Conservation (phyloP, 2,113 vertebrate genomes). For the Onychorhynchus coronatus region DNA sequence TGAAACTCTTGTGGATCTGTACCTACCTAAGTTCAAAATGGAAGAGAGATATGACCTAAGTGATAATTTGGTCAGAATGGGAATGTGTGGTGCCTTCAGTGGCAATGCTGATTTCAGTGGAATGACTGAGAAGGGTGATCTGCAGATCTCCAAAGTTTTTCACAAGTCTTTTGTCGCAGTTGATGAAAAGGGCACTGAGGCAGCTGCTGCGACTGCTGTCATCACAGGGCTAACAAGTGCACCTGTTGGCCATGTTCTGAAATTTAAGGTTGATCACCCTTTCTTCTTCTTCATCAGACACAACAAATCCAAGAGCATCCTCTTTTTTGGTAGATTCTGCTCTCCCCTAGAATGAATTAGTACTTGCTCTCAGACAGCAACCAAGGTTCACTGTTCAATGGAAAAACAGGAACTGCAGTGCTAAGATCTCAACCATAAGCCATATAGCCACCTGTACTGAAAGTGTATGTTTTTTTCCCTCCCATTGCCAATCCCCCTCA, state of each 20-base stretch:
- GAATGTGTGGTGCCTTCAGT: conserved; percentile 80
- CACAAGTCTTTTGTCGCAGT: conserved; percentile 89
- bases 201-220: conserved; percentile 79
- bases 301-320: conserved; percentile 61
- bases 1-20: conserved; percentile 59
- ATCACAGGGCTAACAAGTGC: neutral
- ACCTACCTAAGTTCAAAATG: conserved; percentile 82
- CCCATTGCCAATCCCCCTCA: neutral
- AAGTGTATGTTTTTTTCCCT: neutral
- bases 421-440: neutral
- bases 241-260: neutral
- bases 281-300: conserved; percentile 76
- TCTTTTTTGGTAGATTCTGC: conserved; percentile 73
- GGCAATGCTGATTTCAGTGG: conserved; percentile 76
- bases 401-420: neutral
- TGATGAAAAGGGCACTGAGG: conserved; percentile 89
- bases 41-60: conserved; percentile 76
- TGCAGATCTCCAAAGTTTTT: conserved; percentile 80
- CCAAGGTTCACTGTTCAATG: neutral
- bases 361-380: neutral
- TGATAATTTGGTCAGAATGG: conserved; percentile 70
- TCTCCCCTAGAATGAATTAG: conserved; percentile 14
- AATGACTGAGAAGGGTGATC: conserved; percentile 68
- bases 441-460: neutral
- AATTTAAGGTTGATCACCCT: conserved; percentile 70